Evolutionary conservation across 2,113 vertebrate species (phyloP).

Genomic region (Siphamia tubifer): DNA sequence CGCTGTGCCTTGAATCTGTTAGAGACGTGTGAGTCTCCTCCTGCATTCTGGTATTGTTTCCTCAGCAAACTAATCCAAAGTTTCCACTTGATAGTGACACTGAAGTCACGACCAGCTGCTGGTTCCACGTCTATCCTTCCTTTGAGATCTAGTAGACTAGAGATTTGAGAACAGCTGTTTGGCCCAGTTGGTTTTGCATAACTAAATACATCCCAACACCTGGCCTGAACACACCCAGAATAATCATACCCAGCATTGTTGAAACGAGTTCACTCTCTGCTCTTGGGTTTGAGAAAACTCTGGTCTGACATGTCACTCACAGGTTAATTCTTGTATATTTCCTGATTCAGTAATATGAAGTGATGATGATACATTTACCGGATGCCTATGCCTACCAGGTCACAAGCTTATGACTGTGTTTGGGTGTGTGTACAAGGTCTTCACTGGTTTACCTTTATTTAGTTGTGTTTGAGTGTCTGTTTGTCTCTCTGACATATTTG

Average conservation of each 20-base stretch:
- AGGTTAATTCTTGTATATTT: background rate
- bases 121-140: background rate
- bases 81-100: slow-evolving; percentile 22
- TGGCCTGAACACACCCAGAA: slow-evolving; percentile 25
- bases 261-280: background rate
- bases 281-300: background rate
- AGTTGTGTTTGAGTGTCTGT: slow-evolving; percentile 18
- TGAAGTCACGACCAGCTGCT: slow-evolving; percentile 27
- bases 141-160: background rate
- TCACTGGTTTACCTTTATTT: slow-evolving; percentile 23
- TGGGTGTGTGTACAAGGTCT: slow-evolving; percentile 39
- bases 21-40: background rate
- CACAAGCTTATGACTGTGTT: background rate
- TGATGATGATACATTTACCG: slow-evolving; percentile 18
- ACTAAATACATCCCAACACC: slow-evolving; percentile 13
- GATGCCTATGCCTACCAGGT: background rate
- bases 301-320: background rate
- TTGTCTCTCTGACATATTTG: slow-evolving; percentile 17
- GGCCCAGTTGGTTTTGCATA: slow-evolving; percentile 22
- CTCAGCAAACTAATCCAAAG: slow-evolving; percentile 33
- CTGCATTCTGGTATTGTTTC: slow-evolving; percentile 4
- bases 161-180: slow-evolving; percentile 54
- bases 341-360: slow-evolving; percentile 14
- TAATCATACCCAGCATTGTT: background rate
- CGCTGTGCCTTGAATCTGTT: slow-evolving; percentile 6